Conservation (phyloP, 2,797 vertebrate species). For the Tenualosa thibaudeaui region DNA sequence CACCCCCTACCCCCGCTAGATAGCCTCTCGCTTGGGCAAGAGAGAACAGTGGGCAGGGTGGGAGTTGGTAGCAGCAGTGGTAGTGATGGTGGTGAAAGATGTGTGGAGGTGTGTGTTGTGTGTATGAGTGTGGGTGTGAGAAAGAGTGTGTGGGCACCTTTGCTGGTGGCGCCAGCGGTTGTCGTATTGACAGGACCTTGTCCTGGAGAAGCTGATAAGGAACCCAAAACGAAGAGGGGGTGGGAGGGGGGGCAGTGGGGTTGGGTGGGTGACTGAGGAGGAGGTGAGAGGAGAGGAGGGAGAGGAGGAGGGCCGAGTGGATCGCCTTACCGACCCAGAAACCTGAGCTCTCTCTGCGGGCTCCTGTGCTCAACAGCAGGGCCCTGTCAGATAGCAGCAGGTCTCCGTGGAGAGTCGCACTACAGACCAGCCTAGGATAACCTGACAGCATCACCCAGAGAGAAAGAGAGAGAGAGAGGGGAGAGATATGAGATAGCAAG, state of each 20-base stretch:
- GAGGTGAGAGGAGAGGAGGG: not conserved
- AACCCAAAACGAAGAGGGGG: slow-evolving; percentile 47
- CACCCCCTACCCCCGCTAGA: not conserved
- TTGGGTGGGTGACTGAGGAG: not conserved
- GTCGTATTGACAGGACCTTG: slow-evolving; percentile 72
- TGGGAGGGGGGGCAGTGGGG: not conserved
- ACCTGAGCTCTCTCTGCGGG: slow-evolving; percentile 45
- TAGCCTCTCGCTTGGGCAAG: not conserved
- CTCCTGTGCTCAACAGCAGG: slow-evolving; percentile 33
- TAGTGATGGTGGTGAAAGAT: slow-evolving; percentile 27
- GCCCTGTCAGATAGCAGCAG: slow-evolving; percentile 41
- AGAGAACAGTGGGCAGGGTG: slow-evolving; percentile 4
- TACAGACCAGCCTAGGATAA: slow-evolving; percentile 29
- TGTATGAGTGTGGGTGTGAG: slow-evolving; percentile 1
- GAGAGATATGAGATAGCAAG: not conserved
- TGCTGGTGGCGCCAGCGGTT: slow-evolving; percentile 55
- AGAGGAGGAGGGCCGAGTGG: slow-evolving; percentile 48
- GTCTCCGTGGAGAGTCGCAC: slow-evolving; percentile 29
- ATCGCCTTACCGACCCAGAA: slow-evolving; percentile 67
- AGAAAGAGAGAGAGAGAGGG: not conserved
- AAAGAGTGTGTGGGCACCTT: not conserved
- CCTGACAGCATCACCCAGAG: slow-evolving; percentile 40
- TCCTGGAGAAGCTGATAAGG: slow-evolving; percentile 71
- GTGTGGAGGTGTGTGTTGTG: not conserved
- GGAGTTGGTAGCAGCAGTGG: not conserved